Evolutionary conservation across 1,140 invertebrate species (phyloP).

Genomic region (Thalassaphorura encarpata): DNA sequence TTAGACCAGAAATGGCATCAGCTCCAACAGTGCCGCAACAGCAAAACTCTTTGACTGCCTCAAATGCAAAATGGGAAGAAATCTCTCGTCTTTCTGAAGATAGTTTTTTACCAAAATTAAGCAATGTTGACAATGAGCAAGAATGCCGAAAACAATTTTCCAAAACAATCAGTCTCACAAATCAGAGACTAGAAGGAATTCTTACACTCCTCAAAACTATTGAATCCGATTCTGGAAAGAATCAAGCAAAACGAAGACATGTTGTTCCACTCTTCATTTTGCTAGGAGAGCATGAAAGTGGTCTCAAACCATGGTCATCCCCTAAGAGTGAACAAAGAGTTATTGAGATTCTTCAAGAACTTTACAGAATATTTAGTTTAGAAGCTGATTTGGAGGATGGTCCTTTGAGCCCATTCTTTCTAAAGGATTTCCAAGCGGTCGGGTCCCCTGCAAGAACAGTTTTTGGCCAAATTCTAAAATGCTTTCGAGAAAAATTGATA

Average conservation of each 20-base stretch:
- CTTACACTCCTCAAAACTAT: not conserved
- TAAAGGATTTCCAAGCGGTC: not conserved
- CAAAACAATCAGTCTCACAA: not conserved
- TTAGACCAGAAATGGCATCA: too few species aligned
- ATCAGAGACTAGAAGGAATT: too few species aligned
- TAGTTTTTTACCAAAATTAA: not conserved
- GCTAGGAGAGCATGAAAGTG: not conserved
- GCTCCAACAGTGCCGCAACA: too few species aligned
- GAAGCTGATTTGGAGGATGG: too few species aligned
- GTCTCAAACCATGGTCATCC: not conserved
- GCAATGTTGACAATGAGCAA: not conserved
- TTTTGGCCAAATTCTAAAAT: constrained; percentile 38
- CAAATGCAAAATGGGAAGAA: not conserved
- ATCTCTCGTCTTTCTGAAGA: not conserved
- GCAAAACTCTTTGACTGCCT: too few species aligned
- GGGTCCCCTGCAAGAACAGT: constrained; percentile 31
- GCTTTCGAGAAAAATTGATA: constrained; percentile 39
- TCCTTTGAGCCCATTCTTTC: too few species aligned
- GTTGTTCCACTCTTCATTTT: not conserved
- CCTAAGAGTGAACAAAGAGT: not conserved
- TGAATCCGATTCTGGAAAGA: not conserved
- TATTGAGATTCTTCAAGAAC: not conserved
- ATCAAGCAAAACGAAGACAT: not conserved
- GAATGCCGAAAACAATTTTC: not conserved
- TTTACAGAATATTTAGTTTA: not conserved